A percentile compares a stretch with the other conserved stretches of the same genome.
phyloP scores from a whole-genome alignment of 2,888 invertebrate species.

The Neria commutata region DNA sequence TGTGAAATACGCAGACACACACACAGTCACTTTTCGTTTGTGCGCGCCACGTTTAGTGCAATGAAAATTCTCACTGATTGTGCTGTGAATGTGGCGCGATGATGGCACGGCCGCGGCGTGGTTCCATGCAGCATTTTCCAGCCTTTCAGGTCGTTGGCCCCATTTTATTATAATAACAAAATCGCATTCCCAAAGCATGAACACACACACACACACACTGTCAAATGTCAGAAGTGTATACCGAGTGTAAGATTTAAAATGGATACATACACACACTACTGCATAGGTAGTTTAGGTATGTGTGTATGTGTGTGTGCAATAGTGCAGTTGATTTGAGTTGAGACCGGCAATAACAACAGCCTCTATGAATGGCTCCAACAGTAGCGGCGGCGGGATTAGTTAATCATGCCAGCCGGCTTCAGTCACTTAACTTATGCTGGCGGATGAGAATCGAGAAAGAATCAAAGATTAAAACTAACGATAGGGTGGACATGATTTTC shows the following conservation, averaged over 20 bases:
- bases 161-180: constrained; percentile 34
- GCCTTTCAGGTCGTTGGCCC: constrained; percentile 42
- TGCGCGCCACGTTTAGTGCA: no score
- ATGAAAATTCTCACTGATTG: neutral
- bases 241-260: neutral
- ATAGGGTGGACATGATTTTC: neutral
- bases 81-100: neutral
- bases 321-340: neutral
- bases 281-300: no score
- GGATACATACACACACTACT: neutral
- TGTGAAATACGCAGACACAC: neutral
- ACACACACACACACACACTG: neutral
- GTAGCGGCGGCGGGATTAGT: neutral
- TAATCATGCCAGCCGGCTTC: no score
- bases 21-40: neutral
- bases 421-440: neutral
- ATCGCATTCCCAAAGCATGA: constrained; percentile 25
- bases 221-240: neutral
- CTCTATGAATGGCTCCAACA: no score
- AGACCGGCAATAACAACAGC: no score
- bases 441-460: neutral
- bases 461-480: neutral
- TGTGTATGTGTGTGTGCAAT: neutral
- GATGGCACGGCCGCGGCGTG: no score
- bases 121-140: constrained; percentile 1